phyloP scores from a whole-genome alignment of 1,140 invertebrate genomes.

The Drosophila biarmipes region DNA sequence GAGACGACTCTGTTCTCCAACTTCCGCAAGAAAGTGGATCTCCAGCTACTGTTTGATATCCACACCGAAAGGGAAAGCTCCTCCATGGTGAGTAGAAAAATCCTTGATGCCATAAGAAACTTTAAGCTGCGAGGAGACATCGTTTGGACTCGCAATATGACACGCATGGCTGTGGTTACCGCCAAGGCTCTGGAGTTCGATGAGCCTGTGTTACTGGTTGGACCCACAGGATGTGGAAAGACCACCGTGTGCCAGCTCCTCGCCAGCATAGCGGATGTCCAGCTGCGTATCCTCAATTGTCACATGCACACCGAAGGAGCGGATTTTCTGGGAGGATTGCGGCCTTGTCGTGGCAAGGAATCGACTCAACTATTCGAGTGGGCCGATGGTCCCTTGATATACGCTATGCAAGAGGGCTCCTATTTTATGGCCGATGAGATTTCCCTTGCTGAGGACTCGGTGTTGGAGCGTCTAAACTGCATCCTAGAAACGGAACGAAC shows the following conservation, averaged over 20 bases:
- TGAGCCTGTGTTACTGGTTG: conserved; percentile 98
- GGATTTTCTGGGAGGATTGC: conserved; percentile 97
- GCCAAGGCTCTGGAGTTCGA: conserved; percentile 95
- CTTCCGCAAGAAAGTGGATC: conserved; percentile 91
- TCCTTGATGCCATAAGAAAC: conserved; percentile 89
- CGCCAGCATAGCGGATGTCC: conserved; percentile 88
- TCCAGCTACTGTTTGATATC: conserved; percentile 91
- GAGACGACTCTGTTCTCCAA: conserved; percentile 92
- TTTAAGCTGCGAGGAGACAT: conserved; percentile 90
- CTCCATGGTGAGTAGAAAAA: conserved; percentile 90
- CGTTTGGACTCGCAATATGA: conserved; percentile 97
- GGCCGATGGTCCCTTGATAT: conserved; percentile 97
- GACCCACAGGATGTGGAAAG: conserved; percentile 99
- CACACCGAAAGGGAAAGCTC: conserved; percentile 88
- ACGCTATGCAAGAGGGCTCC: conserved; percentile 94
- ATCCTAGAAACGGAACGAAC: conserved; percentile 97
- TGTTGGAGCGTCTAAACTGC: conserved; percentile 98
- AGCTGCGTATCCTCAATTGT: conserved; percentile 95
- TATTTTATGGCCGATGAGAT: conserved; percentile 99
- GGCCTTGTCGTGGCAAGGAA: conserved; percentile 91
- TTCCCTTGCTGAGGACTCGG: conserved; percentile 99
- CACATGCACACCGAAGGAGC: conserved; percentile 99
- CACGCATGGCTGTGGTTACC: conserved; percentile 95
- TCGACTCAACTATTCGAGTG: conserved; percentile 94
- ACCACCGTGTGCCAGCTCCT: conserved; percentile 98